These are phyloP conservation scores for Gymnopithys bicolor DNA, from an alignment of 2,797 vertebrate species.

Conservation along the genomic window DNA sequence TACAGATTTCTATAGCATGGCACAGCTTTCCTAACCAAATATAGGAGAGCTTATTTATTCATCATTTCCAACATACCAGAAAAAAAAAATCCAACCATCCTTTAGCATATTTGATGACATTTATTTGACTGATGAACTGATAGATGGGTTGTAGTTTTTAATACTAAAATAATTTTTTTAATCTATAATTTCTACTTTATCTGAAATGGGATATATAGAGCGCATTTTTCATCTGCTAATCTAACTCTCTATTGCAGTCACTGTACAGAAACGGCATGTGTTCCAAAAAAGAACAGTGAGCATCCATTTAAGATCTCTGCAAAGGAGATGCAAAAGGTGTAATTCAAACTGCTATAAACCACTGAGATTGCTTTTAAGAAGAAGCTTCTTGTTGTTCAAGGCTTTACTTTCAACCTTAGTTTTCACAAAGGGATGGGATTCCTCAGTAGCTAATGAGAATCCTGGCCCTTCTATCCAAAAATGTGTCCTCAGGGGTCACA, in stretches of 20 bases:
- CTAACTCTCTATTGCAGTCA: constrained; percentile 1
- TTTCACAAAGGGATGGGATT: not conserved
- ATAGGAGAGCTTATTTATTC: not conserved
- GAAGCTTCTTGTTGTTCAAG: not conserved
- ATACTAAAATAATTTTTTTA: not conserved
- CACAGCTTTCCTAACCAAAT: not conserved
- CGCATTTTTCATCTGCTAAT: constrained; percentile 38
- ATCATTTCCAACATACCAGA: not conserved
- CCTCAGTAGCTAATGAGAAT: not conserved
- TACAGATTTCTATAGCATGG: not conserved
- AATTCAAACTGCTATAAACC: not conserved
- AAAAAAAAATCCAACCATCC: not conserved
- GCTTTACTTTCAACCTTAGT: not conserved
- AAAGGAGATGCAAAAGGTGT: not conserved
- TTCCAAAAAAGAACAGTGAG: not conserved
- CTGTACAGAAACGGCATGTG: not conserved
- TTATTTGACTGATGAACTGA: constrained; percentile 47
- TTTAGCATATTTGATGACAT: not conserved
- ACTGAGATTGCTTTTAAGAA: not conserved
- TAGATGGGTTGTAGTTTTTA: constrained; percentile 5
- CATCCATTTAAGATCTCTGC: not conserved
- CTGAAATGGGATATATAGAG: constrained; percentile 10
- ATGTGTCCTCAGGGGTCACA: not conserved
- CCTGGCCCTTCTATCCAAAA: not conserved
- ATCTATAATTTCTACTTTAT: constrained; percentile 26